Evolutionary conservation across 2,797 vertebrate species (phyloP).

Genomic region (Hyperoplus immaculatus): DNA sequence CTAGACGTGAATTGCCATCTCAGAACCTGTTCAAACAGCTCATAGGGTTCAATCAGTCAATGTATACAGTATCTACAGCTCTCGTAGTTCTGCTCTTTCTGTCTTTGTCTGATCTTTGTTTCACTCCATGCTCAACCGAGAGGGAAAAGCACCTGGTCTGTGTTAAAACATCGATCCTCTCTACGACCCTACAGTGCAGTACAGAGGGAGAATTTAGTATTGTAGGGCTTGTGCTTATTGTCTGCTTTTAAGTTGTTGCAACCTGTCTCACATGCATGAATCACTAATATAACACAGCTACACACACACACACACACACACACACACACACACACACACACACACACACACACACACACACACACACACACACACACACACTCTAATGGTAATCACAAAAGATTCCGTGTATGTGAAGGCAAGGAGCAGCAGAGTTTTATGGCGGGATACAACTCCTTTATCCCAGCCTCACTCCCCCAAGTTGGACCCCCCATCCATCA

Average conservation of each 20-base stretch:
- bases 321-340: constrained; percentile 10
- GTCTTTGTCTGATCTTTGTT: constrained; percentile 54
- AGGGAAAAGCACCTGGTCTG: not conserved
- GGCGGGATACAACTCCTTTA: constrained; percentile 65
- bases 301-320: constrained; percentile 39
- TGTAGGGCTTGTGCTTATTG: constrained; percentile 19
- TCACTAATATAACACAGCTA: constrained; percentile 57
- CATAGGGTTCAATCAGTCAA: constrained; percentile 49
- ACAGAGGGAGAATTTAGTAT: constrained; percentile 13
- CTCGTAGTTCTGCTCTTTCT: constrained; percentile 31
- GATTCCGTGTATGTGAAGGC: constrained; percentile 36
- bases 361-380: constrained; percentile 5
- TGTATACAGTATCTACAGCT: constrained; percentile 29
- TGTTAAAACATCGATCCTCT: constrained; percentile 50
- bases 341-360: constrained; percentile 11
- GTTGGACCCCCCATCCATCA: constrained; percentile 78
- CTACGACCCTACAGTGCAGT: constrained; percentile 12
- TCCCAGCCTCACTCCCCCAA: constrained; percentile 63
- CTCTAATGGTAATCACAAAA: constrained; percentile 18
- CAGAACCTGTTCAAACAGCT: constrained; percentile 48
- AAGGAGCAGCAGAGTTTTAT: constrained; percentile 66
- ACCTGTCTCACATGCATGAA: constrained; percentile 64
- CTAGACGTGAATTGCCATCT: constrained; percentile 63
- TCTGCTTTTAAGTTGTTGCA: constrained; percentile 60
- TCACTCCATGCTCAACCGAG: constrained; percentile 45